Percentiles rank a stretch among this genome's conserved stretches.
These are phyloP conservation scores for Lethenteron camtschaticum DNA, from an alignment of 2,113 vertebrate species.

Conservation along the genomic window DNA sequence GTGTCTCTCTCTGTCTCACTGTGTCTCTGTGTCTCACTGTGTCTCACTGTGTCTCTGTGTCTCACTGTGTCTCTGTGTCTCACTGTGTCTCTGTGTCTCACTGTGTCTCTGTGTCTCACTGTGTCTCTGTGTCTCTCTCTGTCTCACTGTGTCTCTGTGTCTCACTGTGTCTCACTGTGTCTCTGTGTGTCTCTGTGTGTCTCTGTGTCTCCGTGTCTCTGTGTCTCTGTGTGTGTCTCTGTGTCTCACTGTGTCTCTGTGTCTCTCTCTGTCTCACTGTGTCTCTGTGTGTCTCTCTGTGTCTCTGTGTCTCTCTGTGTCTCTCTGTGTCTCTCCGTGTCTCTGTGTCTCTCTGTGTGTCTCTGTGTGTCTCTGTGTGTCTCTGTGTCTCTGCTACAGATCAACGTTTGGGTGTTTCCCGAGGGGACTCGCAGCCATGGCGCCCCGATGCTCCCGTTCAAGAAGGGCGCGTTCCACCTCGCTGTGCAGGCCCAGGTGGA, in stretches of 20 bases:
- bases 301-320: too few relatives aligned
- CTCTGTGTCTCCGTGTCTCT: too few relatives aligned
- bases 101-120: neutral
- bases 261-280: too few relatives aligned
- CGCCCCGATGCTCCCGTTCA: neutral
- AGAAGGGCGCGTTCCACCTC: neutral
- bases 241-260: too few relatives aligned
- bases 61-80: neutral
- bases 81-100: neutral
- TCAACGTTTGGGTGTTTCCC: neutral
- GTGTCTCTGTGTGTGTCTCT: too few relatives aligned
- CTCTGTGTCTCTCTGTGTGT: too few relatives aligned
- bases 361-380: neutral
- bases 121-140: neutral
- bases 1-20: neutral
- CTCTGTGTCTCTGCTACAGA: neutral
- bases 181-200: neutral
- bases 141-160: neutral
- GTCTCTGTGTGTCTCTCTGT: too few relatives aligned
- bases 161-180: neutral
- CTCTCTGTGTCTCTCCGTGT: too few relatives aligned
- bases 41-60: neutral
- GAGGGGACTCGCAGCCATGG: neutral
- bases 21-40: neutral
- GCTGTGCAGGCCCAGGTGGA: slow-evolving; percentile 1